phyloP scores from a whole-genome alignment of 1,140 invertebrate genomes.

The Trichonephila clavipes region DNA sequence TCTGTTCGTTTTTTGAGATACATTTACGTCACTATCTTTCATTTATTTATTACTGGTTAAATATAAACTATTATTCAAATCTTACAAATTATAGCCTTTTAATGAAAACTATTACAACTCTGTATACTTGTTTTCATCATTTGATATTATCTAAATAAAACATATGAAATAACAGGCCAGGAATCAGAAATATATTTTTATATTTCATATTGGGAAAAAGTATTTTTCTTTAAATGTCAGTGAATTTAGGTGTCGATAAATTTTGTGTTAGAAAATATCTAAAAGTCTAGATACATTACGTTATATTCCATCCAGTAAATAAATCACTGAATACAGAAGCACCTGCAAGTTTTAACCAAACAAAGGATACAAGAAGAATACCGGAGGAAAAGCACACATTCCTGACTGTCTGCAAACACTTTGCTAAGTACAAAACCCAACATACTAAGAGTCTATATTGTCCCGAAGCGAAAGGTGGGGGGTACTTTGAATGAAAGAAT shows the following conservation, averaged over 20 bases:
- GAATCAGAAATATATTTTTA: not conserved
- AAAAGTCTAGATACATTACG: not conserved
- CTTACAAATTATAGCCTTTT: too few species aligned
- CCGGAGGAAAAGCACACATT: not conserved
- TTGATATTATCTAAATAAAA: too few species aligned
- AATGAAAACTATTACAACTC: too few species aligned
- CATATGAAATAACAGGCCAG: too few species aligned
- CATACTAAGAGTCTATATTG: not conserved
- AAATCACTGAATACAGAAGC: slow-evolving; percentile 14
- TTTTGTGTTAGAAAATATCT: too few species aligned
- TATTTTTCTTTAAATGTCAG: not conserved
- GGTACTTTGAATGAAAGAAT: not conserved
- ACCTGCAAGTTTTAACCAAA: not conserved
- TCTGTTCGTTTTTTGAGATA: too few species aligned
- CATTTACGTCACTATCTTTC: too few species aligned
- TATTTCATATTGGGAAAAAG: not conserved
- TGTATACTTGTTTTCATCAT: too few species aligned
- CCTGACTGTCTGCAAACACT: not conserved
- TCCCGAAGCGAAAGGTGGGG: not conserved
- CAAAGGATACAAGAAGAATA: not conserved
- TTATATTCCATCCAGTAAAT: slow-evolving; percentile 8
- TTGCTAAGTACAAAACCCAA: not conserved
- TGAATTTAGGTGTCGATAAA: not conserved
- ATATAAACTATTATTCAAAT: too few species aligned
- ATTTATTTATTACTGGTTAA: too few species aligned